Conservation (phyloP, 2,797 vertebrate species). For the Phataginus tetradactyla region DNA sequence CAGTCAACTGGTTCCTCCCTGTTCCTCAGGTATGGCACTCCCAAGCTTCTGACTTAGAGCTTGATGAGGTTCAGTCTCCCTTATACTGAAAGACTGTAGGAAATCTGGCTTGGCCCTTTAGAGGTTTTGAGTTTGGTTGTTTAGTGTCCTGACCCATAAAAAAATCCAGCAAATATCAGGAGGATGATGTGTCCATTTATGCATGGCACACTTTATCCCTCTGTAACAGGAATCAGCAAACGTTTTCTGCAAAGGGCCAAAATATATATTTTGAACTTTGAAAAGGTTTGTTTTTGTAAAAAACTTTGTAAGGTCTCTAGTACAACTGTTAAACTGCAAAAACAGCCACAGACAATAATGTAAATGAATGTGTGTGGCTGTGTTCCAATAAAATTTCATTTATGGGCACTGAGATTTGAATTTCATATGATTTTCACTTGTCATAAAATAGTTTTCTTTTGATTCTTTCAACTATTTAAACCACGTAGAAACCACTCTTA, state of each 20-base stretch:
- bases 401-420: not conserved
- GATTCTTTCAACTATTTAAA: conserved; percentile 17
- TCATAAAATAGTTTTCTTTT: not conserved
- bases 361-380: not conserved
- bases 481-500: not conserved
- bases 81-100: not conserved
- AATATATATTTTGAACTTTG: not conserved
- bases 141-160: not conserved
- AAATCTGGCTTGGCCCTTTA: not conserved
- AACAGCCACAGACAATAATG: not conserved
- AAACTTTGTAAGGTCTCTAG: not conserved
- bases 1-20: not conserved
- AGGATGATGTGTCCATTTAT: not conserved
- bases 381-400: not conserved
- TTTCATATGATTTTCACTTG: not conserved
- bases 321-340: not conserved
- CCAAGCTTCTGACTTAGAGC: not conserved
- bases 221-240: not conserved
- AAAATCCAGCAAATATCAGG: not conserved
- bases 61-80: not conserved
- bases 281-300: not conserved
- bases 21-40: not conserved
- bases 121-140: not conserved
- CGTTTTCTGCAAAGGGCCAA: not conserved
- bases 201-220: not conserved